Evolutionary conservation across 2,113 vertebrate genomes (phyloP).

Genomic region (Tapirus terrestris): DNA sequence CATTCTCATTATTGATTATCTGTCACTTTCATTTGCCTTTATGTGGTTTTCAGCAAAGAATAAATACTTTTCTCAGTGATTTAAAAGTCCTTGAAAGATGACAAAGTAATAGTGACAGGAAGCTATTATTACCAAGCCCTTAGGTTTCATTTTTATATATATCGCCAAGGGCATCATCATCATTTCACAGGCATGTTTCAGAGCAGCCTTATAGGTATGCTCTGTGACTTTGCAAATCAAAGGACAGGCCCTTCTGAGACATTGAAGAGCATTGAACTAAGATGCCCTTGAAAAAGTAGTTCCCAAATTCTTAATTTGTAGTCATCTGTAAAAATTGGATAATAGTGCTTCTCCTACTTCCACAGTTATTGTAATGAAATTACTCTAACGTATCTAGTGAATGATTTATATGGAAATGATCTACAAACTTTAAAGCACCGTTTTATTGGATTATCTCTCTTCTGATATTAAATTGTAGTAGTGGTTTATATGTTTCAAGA

Average conservation of each 20-base stretch:
- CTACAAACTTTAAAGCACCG: background rate
- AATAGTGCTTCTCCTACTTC: background rate
- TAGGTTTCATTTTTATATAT: background rate
- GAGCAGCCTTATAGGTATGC: background rate
- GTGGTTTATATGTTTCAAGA: background rate
- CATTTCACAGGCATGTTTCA: background rate
- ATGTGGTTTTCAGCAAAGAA: constrained; percentile 14
- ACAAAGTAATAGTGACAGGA: background rate
- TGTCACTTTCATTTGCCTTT: background rate
- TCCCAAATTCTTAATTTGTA: background rate
- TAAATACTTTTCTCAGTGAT: background rate
- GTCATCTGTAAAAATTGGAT: background rate
- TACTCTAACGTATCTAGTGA: background rate
- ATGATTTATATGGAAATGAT: background rate
- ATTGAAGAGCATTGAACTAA: background rate
- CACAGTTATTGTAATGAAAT: background rate
- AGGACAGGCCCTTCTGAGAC: background rate
- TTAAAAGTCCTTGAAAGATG: constrained; percentile 48
- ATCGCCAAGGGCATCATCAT: background rate
- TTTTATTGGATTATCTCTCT: background rate
- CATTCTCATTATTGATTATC: background rate
- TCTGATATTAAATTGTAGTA: background rate
- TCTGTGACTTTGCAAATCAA: background rate
- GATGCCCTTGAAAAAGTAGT: background rate
- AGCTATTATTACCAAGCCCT: background rate